phyloP scores from a whole-genome alignment of 2,888 invertebrate species.

The Agrochola litura region DNA sequence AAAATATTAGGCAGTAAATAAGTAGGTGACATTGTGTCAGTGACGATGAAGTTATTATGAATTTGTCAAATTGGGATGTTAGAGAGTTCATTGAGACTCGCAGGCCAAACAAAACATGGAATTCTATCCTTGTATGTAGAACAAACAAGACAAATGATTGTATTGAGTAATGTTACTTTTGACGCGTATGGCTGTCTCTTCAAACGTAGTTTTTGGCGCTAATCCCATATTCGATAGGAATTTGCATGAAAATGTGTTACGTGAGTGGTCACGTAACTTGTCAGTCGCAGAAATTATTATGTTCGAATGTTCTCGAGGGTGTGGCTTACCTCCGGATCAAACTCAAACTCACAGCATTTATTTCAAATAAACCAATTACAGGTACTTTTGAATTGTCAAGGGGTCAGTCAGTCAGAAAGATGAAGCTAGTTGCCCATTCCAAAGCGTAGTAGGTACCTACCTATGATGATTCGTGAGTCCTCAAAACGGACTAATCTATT shows the following conservation, averaged over 20 bases:
- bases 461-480: background rate
- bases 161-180: constrained; percentile 21
- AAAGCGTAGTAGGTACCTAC: no score
- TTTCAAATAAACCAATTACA: no score
- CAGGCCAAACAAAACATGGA: background rate
- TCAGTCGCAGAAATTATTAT: background rate
- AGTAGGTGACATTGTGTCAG: background rate
- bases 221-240: background rate
- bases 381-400: no score
- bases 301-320: constrained; percentile 6
- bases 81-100: background rate
- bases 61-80: background rate
- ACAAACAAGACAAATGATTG: constrained; percentile 9
- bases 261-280: background rate
- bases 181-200: constrained; percentile 20
- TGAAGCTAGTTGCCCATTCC: no score
- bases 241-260: constrained; percentile 13
- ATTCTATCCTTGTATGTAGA: background rate
- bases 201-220: constrained; percentile 27
- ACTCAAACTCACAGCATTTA: no score
- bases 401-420: no score
- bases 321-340: constrained; percentile 9
- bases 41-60: background rate
- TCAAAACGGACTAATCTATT: background rate
- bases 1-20: no score